Percentiles rank a stretch among this genome's conserved stretches.
These are phyloP conservation scores for Laupala kohalensis DNA, from an alignment of 1,140 invertebrate genomes.

Conservation along the genomic window DNA sequence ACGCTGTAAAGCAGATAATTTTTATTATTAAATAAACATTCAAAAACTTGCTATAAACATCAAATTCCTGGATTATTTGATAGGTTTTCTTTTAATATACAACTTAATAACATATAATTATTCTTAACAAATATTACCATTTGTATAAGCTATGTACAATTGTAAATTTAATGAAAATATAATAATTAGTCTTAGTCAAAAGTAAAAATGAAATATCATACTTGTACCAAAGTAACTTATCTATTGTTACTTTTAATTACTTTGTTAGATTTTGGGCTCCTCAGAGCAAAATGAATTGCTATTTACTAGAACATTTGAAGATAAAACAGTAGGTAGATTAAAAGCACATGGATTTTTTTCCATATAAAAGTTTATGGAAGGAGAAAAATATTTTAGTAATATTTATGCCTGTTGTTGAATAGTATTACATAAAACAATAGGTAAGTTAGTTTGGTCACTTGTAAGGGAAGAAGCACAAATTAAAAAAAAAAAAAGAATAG, in stretches of 20 bases:
- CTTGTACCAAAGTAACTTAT: neutral
- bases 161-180: neutral
- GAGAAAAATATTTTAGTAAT: too few species aligned
- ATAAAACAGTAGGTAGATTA: neutral
- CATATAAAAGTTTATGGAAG: too few species aligned
- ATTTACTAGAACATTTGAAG: neutral
- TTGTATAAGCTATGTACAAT: neutral
- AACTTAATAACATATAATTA: neutral
- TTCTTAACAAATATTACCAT: neutral
- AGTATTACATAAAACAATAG: neutral
- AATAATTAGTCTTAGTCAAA: neutral
- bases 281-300: too few species aligned
- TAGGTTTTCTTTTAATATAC: neutral
- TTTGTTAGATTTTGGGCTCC: too few species aligned
- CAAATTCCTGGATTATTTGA: neutral
- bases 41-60: neutral
- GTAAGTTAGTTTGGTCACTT: neutral
- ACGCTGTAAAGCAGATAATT: neutral
- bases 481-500: too few species aligned
- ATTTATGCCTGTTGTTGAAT: too few species aligned
- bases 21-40: neutral
- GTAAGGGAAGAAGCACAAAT: neutral
- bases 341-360: too few species aligned
- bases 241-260: neutral
- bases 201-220: neutral